Evolutionary conservation across 1,140 invertebrate genomes (phyloP).

Genomic region (Stegodyphus dumicola): DNA sequence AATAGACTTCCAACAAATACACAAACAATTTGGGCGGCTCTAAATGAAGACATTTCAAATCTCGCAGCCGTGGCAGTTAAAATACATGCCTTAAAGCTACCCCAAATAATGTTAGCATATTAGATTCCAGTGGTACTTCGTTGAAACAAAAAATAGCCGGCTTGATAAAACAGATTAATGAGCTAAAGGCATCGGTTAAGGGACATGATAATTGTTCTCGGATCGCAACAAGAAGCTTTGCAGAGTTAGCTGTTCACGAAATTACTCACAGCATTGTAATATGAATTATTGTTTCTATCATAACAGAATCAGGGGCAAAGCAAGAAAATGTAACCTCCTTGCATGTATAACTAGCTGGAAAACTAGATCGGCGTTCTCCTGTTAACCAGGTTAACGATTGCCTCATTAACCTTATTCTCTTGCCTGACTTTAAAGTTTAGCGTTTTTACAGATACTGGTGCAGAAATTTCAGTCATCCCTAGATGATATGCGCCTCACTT

Average conservation of each 20-base stretch:
- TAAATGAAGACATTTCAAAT: background rate
- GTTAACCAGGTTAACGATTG: background rate
- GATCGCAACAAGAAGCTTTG: no score
- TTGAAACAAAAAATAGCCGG: background rate
- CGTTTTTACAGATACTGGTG: constrained; percentile 1
- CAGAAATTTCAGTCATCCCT: constrained; percentile 20
- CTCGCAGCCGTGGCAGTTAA: background rate
- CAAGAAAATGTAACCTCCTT: constrained; percentile 34
- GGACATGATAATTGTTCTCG: background rate
- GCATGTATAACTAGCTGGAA: background rate
- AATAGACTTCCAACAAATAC: background rate
- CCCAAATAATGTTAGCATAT: background rate
- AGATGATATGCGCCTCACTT: background rate
- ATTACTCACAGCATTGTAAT: no score
- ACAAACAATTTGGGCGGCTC: background rate
- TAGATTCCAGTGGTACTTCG: background rate
- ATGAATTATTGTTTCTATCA: background rate
- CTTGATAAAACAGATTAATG: no score
- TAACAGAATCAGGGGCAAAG: constrained; percentile 28
- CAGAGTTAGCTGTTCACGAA: no score
- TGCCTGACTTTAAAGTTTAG: background rate
- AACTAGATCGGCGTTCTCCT: background rate
- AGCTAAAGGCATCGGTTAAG: background rate
- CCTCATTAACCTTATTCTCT: background rate
- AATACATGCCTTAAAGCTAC: background rate